These are phyloP conservation scores for Lanius ludovicianus DNA, from an alignment of 2,113 vertebrate genomes.

Conservation along the genomic window DNA sequence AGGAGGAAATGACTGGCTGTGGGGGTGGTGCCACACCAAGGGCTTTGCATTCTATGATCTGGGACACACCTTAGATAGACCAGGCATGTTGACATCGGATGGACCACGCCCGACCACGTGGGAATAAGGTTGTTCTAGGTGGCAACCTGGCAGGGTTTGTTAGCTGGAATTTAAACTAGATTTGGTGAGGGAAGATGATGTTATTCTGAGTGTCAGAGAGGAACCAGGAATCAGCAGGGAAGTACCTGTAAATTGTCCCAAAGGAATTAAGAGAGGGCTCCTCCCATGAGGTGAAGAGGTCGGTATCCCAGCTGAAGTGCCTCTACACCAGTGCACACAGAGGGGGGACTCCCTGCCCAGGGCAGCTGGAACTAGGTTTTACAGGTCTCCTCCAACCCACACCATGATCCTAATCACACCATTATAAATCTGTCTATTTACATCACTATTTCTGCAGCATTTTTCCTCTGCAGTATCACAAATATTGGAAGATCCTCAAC, in stretches of 20 bases:
- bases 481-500: not conserved
- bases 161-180: too few relatives aligned
- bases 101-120: rapidly evolving
- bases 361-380: rapidly evolving
- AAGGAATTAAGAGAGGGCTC: not conserved
- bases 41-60: not conserved
- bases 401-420: not conserved
- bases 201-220: not conserved
- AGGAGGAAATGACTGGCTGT: not conserved
- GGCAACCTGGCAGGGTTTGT: not conserved
- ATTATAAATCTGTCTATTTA: not conserved
- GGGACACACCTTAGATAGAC: too few relatives aligned
- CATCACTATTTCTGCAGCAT: not conserved
- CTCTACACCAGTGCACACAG: too few relatives aligned
- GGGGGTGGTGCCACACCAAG: too few relatives aligned
- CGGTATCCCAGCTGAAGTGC: rapidly evolving
- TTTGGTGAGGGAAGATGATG: not conserved
- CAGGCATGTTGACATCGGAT: rapidly evolving
- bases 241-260: not conserved
- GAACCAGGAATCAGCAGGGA: not conserved
- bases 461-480: not conserved
- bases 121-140: not conserved
- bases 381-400: not conserved
- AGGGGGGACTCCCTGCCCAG: not conserved
- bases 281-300: too few relatives aligned